A percentile compares a stretch with the other conserved stretches of the same genome.
phyloP scores from a whole-genome alignment of 1,140 invertebrate species.

The Luehdorfia chinensis region DNA sequence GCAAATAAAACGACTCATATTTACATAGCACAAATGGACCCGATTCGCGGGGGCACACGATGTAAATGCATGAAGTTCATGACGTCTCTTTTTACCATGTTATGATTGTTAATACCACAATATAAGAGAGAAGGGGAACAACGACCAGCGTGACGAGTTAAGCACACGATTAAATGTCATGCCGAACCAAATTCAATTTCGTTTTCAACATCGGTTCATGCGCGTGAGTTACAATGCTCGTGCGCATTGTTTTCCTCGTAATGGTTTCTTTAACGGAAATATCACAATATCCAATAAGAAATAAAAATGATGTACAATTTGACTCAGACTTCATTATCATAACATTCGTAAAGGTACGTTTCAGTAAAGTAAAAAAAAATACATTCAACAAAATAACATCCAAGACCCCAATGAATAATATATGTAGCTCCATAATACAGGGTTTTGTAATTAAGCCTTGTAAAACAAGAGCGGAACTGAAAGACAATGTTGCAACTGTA shows the following conservation, averaged over 20 bases:
- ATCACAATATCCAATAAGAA: conserved; percentile 22
- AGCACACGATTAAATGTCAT: conserved; percentile 57
- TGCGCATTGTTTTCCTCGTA: conserved; percentile 31
- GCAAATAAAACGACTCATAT: conserved; percentile 66
- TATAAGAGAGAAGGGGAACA: conserved; percentile 37
- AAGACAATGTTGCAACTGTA: too few relatives aligned
- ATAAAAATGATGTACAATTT: conserved; percentile 17
- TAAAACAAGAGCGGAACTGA: too few relatives aligned
- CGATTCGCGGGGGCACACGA: conserved; percentile 29
- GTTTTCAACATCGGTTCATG: conserved; percentile 60
- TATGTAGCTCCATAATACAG: too few relatives aligned
- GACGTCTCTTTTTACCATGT: conserved; percentile 49
- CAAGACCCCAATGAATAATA: too few relatives aligned
- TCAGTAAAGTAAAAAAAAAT: too few relatives aligned
- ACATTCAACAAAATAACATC: too few relatives aligned
- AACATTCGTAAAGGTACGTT: conserved; percentile 5
- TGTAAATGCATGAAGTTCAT: conserved; percentile 43
- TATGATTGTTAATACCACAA: conserved; percentile 23
- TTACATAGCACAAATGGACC: conserved; percentile 58
- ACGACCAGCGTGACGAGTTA: conserved; percentile 46
- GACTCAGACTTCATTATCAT: conserved; percentile 12
- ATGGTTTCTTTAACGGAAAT: conserved; percentile 23
- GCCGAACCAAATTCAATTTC: conserved; percentile 60
- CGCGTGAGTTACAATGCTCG: conserved; percentile 55
- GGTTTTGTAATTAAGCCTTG: too few relatives aligned